These are phyloP conservation scores for Oedothorax gibbosus DNA, from an alignment of 1,140 invertebrate genomes.

Conservation along the genomic window DNA sequence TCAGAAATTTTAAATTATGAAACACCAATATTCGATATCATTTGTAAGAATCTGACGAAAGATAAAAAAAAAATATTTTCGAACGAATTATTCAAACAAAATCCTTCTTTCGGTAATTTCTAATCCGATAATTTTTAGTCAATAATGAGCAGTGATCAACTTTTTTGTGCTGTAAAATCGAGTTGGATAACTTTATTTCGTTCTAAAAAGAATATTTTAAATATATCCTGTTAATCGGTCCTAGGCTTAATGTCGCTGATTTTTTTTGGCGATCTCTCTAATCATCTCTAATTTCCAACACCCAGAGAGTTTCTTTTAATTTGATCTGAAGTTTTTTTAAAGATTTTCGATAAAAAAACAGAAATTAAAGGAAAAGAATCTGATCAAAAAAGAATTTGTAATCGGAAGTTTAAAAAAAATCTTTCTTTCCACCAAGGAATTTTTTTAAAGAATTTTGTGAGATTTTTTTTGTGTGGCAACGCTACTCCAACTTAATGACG, in stretches of 20 bases:
- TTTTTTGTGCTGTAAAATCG: slow-evolving; percentile 4
- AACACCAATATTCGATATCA: slow-evolving; percentile 22
- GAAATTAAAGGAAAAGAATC: slow-evolving; percentile 38
- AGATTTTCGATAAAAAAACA: background rate
- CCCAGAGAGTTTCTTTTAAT: slow-evolving; percentile 25
- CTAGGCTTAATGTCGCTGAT: background rate
- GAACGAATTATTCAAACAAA: slow-evolving; percentile 29
- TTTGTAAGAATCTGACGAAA: slow-evolving; percentile 2
- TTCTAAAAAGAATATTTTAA: slow-evolving; percentile 37
- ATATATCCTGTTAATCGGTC: slow-evolving; percentile 50
- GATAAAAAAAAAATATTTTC: background rate
- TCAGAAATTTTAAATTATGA: background rate
- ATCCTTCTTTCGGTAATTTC: slow-evolving; percentile 34
- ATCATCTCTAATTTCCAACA: slow-evolving; percentile 53
- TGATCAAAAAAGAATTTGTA: background rate
- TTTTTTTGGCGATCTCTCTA: slow-evolving; percentile 31
- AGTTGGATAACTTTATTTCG: slow-evolving; percentile 14
- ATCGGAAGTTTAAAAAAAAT: slow-evolving; percentile 1
- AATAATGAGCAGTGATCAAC: slow-evolving; percentile 31
- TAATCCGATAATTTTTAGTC: slow-evolving; percentile 56
- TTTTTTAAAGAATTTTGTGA: background rate
- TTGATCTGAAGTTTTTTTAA: slow-evolving; percentile 21
- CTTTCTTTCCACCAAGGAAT: background rate
- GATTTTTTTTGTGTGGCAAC: background rate
- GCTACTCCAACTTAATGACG: slow-evolving; percentile 20